Evolutionary conservation across 1,140 invertebrate genomes (phyloP).

Genomic region (Drosophila oshimai): DNA sequence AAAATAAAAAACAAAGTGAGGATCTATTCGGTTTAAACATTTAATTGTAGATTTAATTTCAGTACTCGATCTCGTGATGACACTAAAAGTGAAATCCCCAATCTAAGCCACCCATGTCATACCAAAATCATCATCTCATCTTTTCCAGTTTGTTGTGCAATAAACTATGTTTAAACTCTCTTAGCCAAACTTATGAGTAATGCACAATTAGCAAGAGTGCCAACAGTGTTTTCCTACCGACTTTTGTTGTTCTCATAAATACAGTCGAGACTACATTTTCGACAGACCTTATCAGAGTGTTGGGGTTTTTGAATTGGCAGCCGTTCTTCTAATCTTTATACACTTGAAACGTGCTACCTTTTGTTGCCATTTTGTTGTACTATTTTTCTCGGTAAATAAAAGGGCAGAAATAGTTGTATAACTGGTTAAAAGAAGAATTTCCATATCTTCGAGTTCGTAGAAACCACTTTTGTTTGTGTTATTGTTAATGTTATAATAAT

Average conservation of each 20-base stretch:
- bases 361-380: neutral
- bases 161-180: constrained; percentile 22
- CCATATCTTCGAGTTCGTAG: neutral
- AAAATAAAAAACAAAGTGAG: no score
- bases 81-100: no score
- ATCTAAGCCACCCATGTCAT: neutral
- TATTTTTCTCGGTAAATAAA: neutral
- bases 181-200: constrained; percentile 19
- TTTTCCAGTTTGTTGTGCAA: constrained; percentile 33
- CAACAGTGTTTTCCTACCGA: neutral
- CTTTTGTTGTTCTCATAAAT: constrained; percentile 10
- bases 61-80: no score
- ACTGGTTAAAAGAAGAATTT: neutral
- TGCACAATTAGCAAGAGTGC: neutral
- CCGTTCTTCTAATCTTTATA: neutral
- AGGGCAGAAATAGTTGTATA: neutral
- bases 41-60: neutral
- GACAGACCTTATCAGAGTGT: neutral
- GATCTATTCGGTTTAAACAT: no score
- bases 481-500: no score
- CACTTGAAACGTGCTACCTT: neutral
- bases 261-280: neutral
- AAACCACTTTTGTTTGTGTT: neutral
- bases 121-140: neutral
- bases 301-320: no score